Base-by-base conservation (phyloP, 2,113 vertebrate genomes). In the Eclectus roratus region DNA sequence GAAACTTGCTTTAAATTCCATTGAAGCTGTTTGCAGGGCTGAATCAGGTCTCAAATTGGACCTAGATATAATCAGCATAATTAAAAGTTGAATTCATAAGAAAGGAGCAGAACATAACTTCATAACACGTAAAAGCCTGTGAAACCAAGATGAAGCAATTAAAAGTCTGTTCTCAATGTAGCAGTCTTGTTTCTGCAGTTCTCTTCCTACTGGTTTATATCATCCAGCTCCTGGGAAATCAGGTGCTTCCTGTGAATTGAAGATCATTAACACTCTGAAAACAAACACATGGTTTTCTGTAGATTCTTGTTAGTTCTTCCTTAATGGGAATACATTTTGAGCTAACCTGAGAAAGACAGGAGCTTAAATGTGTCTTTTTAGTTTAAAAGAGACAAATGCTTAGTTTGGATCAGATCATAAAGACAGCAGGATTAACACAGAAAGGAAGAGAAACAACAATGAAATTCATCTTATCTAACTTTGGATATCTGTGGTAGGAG, bases 251-350 rank as follows among this genome's bases (percentile, higher is more conserved):
- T 89, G 73, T 46, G 65, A 80, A 63, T 17, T 85, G 53, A 78
- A 91, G 83, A 49, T 79, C 72, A 96, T 96, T 93, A 91, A 81
- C 80, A 76, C 31, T 69, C 79, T 37, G 49, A 93, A 95, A 94
- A 81, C 44, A 91, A 86, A 61, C 83, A 90, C 44, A 10, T 73
- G 56, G 23, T 49, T 81, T 90, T 93, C 80, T 90, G 53, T 65
- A 68, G 44, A 65, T 86, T 74, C 37, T 81, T 91, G 31, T 85
- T 71, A 93, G 47, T 13, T 90, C 13, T 65, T 87, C 41, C 19
- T 76, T 90, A 80, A 21, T 81, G 25, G 16, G n/a, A 81, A 65
- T 55, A 81, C 10, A 63, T 84, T 89, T 88, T 65, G 23, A 61
- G 61, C 37, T 86, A 56, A 76, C 37, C 85, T 88, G 80, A 86